Conservation (phyloP, 2,888 invertebrate genomes). For the Drosophila limbata region DNA sequence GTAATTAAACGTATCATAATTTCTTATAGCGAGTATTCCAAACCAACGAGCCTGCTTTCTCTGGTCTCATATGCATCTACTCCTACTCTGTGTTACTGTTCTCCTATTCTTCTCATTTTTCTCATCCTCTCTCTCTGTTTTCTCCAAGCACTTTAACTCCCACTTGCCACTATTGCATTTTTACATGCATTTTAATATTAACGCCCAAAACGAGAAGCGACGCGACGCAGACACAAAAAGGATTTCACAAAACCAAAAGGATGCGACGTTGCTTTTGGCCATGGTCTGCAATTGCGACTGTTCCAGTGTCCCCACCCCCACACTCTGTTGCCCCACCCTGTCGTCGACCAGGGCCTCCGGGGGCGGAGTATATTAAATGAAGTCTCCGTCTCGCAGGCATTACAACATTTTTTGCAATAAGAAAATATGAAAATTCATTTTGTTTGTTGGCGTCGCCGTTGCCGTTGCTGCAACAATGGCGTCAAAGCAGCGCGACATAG, state of each 20-base stretch:
- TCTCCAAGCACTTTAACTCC: conserved; percentile 13
- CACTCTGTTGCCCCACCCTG: conserved; percentile 1
- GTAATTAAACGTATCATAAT: conserved; percentile 79
- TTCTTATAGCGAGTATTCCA: conserved; percentile 53
- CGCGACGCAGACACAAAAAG: conserved; percentile 73
- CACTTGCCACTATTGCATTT: conserved; percentile 65
- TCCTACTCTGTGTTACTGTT: neutral
- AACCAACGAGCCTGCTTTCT: conserved; percentile 3
- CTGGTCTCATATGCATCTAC: conserved; percentile 29
- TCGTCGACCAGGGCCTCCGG: conserved; percentile 20
- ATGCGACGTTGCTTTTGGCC: conserved; percentile 76
- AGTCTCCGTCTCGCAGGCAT: conserved; percentile 63
- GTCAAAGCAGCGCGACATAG: conserved; percentile 64
- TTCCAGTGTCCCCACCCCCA: conserved; percentile 22
- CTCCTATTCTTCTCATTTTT: neutral
- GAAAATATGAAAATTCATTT: conserved; percentile 80
- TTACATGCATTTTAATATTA: conserved; percentile 78
- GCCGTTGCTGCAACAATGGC: conserved; percentile 72
- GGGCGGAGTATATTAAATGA: conserved; percentile 73
- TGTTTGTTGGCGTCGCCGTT: conserved; percentile 41
- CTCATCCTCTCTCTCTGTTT: neutral
- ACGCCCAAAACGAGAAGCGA: conserved; percentile 71
- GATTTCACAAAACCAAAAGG: conserved; percentile 71
- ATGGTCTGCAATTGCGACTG: conserved; percentile 72
- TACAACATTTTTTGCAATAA: conserved; percentile 47